phyloP scores from a whole-genome alignment of 23 tunicate species.

The Diplosoma virens region DNA sequence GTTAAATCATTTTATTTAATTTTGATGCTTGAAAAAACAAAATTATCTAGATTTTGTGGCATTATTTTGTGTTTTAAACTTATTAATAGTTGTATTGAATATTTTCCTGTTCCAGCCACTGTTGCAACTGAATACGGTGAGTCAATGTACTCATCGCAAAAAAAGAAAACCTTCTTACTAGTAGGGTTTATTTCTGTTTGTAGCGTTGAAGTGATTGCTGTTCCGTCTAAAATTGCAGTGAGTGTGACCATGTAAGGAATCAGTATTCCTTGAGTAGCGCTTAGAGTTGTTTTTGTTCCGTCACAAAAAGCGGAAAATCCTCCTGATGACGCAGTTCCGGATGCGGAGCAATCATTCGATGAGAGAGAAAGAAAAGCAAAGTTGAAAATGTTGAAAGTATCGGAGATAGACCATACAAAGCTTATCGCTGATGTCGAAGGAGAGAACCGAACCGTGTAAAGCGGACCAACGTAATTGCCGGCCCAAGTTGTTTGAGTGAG shows the following conservation, averaged over 20 bases:
- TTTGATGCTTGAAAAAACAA: too few species aligned
- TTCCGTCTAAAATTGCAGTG: neutral
- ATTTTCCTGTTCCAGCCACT: too few species aligned
- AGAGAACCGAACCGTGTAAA: neutral
- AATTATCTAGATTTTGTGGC: too few species aligned
- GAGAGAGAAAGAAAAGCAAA: neutral
- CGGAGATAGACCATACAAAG: neutral
- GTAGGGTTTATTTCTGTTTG: neutral
- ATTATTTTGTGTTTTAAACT: too few species aligned
- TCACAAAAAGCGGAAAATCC: neutral
- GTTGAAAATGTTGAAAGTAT: neutral
- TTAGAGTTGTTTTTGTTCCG: neutral
- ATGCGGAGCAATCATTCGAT: neutral
- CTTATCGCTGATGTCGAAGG: neutral
- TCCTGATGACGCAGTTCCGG: neutral
- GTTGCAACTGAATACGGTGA: too few species aligned
- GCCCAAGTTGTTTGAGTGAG: constrained; percentile 7
- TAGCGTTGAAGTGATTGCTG: neutral
- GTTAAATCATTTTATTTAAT: too few species aligned
- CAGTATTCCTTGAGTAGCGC: neutral
- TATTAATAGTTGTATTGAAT: too few species aligned
- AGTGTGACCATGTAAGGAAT: neutral
- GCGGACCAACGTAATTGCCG: neutral
- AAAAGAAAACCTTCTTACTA: neutral
- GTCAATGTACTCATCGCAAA: too few species aligned